A percentile compares a stretch with the other conserved stretches of the same genome.
Conservation (phyloP, 1,140 invertebrate genomes). For the Micrasema longulum region DNA sequence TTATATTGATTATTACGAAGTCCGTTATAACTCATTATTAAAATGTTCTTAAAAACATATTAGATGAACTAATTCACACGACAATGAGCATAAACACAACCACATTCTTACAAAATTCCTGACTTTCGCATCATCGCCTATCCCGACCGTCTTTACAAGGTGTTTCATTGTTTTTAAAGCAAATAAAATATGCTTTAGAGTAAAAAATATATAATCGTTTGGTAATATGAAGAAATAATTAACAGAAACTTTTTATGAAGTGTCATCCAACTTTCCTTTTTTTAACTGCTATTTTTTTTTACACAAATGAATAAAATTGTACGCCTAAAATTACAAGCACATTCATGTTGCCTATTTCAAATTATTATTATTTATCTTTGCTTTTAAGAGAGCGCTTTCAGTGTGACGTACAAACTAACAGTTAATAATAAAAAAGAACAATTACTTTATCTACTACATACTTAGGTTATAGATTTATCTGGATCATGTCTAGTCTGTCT, state of each 20-base stretch:
- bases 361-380: no score
- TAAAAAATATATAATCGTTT: constrained; percentile 3
- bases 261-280: constrained; percentile 5
- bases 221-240: background rate
- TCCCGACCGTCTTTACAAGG: background rate
- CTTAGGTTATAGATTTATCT: no score
- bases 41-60: constrained; percentile 26
- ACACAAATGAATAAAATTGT: no score
- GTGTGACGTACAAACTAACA: no score
- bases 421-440: no score
- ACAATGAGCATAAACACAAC: constrained; percentile 43
- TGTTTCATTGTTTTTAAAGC: background rate
- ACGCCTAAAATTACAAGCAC: no score
- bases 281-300: constrained; percentile 3
- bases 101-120: constrained; percentile 47
- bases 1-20: constrained; percentile 1
- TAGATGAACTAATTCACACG: constrained; percentile 48
- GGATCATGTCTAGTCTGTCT: no score
- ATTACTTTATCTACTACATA: no score
- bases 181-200: background rate
- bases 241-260: constrained; percentile 6
- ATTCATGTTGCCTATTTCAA: no score
- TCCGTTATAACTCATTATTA: no score
- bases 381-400: no score
- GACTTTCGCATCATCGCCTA: constrained; percentile 46